These are phyloP conservation scores for Mola mola DNA, from an alignment of 2,113 vertebrate genomes.

Conservation along the genomic window DNA sequence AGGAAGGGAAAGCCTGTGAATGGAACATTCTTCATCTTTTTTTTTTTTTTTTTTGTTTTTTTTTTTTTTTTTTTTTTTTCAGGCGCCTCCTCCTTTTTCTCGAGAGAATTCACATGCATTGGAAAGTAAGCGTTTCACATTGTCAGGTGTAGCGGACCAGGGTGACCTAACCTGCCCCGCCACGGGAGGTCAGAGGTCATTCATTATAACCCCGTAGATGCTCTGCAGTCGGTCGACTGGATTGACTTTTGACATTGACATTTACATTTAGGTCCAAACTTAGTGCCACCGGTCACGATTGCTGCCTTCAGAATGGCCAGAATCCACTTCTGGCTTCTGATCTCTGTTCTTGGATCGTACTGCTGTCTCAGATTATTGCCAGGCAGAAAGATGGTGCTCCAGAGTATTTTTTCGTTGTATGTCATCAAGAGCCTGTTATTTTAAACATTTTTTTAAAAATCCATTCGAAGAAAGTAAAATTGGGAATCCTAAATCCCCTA, in stretches of 20 bases:
- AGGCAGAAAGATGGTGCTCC: conserved; percentile 48
- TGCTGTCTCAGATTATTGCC: conserved; percentile 37
- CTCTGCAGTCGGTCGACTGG: conserved; percentile 67
- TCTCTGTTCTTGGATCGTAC: conserved; percentile 30
- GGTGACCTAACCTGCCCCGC: conserved; percentile 35
- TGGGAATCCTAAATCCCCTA: conserved; percentile 15
- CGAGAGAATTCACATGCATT: conserved; percentile 44
- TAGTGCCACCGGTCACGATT: conserved; percentile 67
- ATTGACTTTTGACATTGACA: conserved; percentile 49
- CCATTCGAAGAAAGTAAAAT: not conserved
- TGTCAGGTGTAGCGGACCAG: conserved; percentile 75
- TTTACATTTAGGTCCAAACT: conserved; percentile 44
- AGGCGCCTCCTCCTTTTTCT: conserved; percentile 31
- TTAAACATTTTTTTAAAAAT: conserved; percentile 53
- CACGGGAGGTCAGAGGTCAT: conserved; percentile 51
- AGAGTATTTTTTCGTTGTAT: conserved; percentile 51
- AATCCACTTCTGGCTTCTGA: conserved; percentile 41
- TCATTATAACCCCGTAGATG: conserved; percentile 47
- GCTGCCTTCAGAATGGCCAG: conserved; percentile 62
- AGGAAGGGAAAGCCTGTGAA: conserved; percentile 38
- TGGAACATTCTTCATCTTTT: conserved; percentile 16
- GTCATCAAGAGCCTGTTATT: conserved; percentile 43
- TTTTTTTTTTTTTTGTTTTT: conserved; percentile 5
- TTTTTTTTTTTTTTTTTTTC: conserved; percentile 36
- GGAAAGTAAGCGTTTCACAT: conserved; percentile 57